Evolutionary conservation across 2,797 vertebrate genomes (phyloP).

Genomic region (Crocodylus rhombifer): DNA sequence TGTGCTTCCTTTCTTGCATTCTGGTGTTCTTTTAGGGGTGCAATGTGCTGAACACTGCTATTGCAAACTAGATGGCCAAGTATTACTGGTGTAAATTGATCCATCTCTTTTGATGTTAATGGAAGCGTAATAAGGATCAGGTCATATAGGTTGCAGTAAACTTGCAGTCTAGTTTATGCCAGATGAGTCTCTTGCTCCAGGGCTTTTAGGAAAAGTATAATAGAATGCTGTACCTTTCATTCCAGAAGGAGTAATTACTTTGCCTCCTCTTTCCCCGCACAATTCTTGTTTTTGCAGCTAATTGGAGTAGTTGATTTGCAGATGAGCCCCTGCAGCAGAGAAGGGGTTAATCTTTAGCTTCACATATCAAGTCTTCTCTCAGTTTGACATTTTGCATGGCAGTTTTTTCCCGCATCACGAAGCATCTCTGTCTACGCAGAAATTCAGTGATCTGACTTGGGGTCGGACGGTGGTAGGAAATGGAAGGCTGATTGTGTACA

Average conservation of each 20-base stretch:
- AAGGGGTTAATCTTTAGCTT: neutral
- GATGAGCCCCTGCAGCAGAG: neutral
- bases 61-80: neutral
- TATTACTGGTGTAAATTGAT: neutral
- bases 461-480: neutral
- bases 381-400: neutral
- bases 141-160: neutral
- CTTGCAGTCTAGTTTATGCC: neutral
- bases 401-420: neutral
- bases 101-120: neutral
- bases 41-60: neutral
- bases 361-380: neutral
- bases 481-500: neutral
- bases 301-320: neutral
- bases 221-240: neutral
- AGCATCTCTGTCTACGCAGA: conserved; percentile 16
- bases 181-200: neutral
- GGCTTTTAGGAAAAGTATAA: neutral
- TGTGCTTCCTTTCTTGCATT: fast-evolving
- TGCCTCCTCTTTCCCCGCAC: neutral
- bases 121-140: neutral
- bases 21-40: neutral
- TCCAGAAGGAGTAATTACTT: neutral
- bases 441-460: neutral
- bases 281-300: neutral